Evolutionary conservation across 2,797 vertebrate species (phyloP).

Genomic region (Pseudochromis fuscus): DNA sequence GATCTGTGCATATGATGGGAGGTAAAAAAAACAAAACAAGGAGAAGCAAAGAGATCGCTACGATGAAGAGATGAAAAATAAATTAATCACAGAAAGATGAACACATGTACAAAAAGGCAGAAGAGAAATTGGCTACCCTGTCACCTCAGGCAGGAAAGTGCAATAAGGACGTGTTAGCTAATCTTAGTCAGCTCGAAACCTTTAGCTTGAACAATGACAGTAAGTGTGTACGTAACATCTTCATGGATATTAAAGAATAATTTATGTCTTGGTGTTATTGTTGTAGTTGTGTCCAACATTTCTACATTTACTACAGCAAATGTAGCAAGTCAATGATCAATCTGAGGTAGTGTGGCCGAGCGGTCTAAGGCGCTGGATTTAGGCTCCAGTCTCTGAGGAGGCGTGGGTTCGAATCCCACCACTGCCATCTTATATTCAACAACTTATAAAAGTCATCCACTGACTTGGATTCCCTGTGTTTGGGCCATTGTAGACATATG

Average conservation of each 20-base stretch:
- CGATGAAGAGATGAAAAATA: slow-evolving; percentile 5
- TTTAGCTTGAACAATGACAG: slow-evolving; percentile 4
- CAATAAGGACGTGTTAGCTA: slow-evolving; percentile 19
- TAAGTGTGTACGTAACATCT: no score
- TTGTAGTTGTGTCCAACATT: not conserved
- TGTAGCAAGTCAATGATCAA: no score
- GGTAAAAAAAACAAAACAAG: slow-evolving; percentile 1
- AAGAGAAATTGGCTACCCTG: slow-evolving; percentile 28
- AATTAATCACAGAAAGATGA: slow-evolving; percentile 9
- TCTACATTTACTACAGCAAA: not conserved
- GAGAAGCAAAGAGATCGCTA: not conserved
- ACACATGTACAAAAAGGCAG: slow-evolving; percentile 12
- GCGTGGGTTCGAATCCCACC: no score
- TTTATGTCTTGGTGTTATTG: not conserved
- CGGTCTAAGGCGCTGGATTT: no score
- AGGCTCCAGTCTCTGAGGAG: no score
- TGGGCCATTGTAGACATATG: no score
- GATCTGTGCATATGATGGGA: not conserved
- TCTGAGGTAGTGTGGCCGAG: no score
- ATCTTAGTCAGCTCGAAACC: slow-evolving; percentile 34
- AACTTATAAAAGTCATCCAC: no score
- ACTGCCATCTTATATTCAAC: no score
- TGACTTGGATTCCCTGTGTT: no score
- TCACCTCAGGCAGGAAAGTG: slow-evolving; percentile 41
- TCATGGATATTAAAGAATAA: not conserved